These are phyloP conservation scores for Gadus chalcogrammus DNA, from an alignment of 2,113 vertebrate species.

Conservation along the genomic window DNA sequence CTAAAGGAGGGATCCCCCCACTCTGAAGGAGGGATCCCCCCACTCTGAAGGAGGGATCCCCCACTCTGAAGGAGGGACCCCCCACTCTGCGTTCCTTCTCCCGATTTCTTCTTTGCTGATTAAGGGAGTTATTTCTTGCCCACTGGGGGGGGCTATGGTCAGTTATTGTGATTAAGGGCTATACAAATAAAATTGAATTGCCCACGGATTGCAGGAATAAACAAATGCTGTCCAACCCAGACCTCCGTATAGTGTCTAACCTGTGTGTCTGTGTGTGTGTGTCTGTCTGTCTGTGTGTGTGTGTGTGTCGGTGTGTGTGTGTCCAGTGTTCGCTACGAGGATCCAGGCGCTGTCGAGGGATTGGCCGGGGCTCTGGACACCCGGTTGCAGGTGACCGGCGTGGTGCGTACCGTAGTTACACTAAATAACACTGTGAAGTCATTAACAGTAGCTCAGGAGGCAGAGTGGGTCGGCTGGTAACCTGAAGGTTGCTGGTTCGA, in stretches of 20 bases:
- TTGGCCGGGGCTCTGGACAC: slow-evolving; percentile 74
- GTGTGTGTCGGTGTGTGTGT: not conserved
- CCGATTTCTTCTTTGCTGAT: no score
- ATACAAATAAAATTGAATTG: no score
- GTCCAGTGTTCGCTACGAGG: slow-evolving; percentile 72
- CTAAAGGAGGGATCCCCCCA: not conserved
- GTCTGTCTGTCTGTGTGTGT: not conserved
- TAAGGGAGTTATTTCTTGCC: not conserved
- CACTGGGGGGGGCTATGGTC: no score
- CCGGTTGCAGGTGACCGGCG: slow-evolving; percentile 72
- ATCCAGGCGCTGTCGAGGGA: slow-evolving; percentile 73
- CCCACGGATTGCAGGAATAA: not conserved
- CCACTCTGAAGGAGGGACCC: no score
- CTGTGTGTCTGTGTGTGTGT: not conserved
- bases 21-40: no score
- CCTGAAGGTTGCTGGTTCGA: no score
- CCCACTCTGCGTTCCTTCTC: no score
- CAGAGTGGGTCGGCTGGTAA: no score
- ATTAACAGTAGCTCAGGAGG: no score
- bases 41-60: not conserved
- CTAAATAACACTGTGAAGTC: not conserved
- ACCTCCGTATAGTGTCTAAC: not conserved
- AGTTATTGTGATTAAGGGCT: no score
- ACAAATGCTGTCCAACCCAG: not conserved
- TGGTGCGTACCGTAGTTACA: slow-evolving; percentile 50